A percentile compares a stretch with the other conserved stretches of the same genome.
Conservation (phyloP, 2,797 vertebrate genomes). For the Gallinago solitaria region DNA sequence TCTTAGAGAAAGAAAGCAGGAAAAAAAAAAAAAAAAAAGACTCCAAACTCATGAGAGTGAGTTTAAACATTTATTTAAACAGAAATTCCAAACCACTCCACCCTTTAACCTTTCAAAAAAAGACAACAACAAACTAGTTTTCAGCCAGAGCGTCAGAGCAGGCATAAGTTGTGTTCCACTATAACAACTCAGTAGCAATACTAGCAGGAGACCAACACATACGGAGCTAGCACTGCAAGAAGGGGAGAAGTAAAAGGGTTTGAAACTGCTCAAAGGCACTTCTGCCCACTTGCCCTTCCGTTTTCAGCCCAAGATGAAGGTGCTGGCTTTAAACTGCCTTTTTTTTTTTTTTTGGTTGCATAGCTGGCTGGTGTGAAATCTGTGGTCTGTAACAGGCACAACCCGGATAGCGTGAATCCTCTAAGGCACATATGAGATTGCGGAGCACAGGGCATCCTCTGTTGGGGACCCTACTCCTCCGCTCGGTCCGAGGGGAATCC, state of each 20-base stretch:
- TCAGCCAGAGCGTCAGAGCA: constrained; percentile 72
- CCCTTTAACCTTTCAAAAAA: constrained; percentile 74
- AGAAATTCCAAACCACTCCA: constrained; percentile 80
- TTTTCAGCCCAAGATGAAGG: constrained; percentile 36
- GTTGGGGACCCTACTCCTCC: constrained; percentile 41
- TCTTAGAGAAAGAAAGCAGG: background rate
- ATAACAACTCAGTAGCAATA: constrained; percentile 70
- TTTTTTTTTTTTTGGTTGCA: constrained; percentile 57
- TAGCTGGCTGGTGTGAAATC: constrained; percentile 71
- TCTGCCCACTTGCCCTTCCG: constrained; percentile 45
- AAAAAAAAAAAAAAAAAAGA: background rate
- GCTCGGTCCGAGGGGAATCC: constrained; percentile 63
- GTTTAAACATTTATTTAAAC: constrained; percentile 82
- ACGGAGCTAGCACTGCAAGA: constrained; percentile 60
- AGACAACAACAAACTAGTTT: constrained; percentile 74
- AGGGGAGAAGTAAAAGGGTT: constrained; percentile 49
- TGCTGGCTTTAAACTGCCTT: constrained; percentile 71
- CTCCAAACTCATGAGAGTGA: background rate
- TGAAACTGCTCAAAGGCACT: constrained; percentile 67
- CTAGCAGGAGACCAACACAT: constrained; percentile 64
- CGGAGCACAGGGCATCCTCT: constrained; percentile 12
- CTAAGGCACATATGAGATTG: constrained; percentile 73
- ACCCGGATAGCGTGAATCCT: constrained; percentile 69
- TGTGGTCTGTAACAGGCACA: constrained; percentile 73
- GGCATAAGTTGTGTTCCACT: constrained; percentile 62